These are phyloP conservation scores for Ellobium chinense DNA, from an alignment of 2,888 invertebrate genomes.

Conservation along the genomic window DNA sequence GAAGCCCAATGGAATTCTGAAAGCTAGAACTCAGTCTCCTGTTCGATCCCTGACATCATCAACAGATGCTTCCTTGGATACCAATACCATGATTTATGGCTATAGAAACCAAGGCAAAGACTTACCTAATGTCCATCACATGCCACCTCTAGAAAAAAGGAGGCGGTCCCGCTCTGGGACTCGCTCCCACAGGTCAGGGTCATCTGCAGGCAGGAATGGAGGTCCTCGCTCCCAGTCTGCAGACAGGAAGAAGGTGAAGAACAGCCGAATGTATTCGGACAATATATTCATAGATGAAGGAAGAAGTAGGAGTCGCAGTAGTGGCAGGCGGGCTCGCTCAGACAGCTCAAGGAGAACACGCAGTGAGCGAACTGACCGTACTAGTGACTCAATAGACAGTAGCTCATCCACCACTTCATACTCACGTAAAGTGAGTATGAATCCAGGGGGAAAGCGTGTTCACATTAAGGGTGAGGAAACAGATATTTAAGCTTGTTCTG, in stretches of 20 bases:
- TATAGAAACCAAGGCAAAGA: constrained; percentile 39
- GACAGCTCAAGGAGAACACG: constrained; percentile 29
- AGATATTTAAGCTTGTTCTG: constrained; percentile 41
- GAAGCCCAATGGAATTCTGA: constrained; percentile 48
- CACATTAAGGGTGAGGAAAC: constrained; percentile 51
- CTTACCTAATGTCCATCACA: constrained; percentile 48
- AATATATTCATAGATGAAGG: constrained; percentile 44
- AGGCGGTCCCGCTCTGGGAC: constrained; percentile 47
- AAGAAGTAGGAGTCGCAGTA: constrained; percentile 12
- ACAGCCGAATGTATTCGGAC: constrained; percentile 43
- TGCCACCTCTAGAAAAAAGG: constrained; percentile 43
- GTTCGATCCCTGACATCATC: constrained; percentile 47
- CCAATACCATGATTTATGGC: constrained; percentile 46
- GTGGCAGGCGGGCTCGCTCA: constrained; percentile 36
- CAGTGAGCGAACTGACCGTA: constrained; percentile 40
- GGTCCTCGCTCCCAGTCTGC: constrained; percentile 23
- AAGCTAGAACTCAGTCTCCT: constrained; percentile 48
- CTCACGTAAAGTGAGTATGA: constrained; percentile 47
- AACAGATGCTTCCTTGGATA: constrained; percentile 45
- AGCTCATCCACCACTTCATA: constrained; percentile 43
- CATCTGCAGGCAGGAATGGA: constrained; percentile 19
- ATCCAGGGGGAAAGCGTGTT: constrained; percentile 48
- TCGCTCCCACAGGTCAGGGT: constrained; percentile 46
- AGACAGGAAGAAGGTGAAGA: constrained; percentile 34
- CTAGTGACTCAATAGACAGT: constrained; percentile 47